Evolutionary conservation across 2,888 invertebrate species (phyloP), one percentile per base, ranked within the genome.

Genomic region (Apotomis betuletana): DNA sequence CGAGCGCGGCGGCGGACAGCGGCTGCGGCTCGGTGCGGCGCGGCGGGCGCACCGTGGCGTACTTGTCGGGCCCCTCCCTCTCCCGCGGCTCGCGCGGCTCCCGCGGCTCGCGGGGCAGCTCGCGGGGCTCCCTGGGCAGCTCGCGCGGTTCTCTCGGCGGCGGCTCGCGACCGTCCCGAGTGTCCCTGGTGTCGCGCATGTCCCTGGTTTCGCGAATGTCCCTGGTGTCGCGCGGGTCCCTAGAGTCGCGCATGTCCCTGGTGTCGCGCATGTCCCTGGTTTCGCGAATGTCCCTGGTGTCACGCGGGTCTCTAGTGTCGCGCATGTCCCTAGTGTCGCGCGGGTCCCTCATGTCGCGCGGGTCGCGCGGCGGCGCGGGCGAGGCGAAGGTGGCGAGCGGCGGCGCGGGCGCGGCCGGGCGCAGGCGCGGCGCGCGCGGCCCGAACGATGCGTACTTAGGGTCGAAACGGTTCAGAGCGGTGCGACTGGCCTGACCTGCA

Each of bases 391-490:
- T 86, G 77, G 83, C 87, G 74, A 88, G 87, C 67, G 87, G 86
- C 73, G 86, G 83, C 78, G 85, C 85, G 79, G 90, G 89, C 80
- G 89, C 89, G 83, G 89, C 85, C 83, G 87, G 88, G 77, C 91
- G 92, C 79, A 89, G 91, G 78, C 91, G 90, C 78, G 88, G 88
- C 76, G 90, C 91, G 83, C 92, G 92, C 77, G 93, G 93, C 57
- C 93, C 93, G 89, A 93, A 94, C 85, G 93, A 94, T 80, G 93
- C 93, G 87, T 93, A 94, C 85, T 95, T 95, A 85, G 90, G 94
- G 91, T 89, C 95, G 94, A 91, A 94, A 89, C 85, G 91, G 94
- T 94, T 94, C 93, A 94, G 93, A 91, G 86, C 88, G 83, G 86
- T 85, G 85, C 91, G 84, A 79, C 91, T 87, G 76, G 86, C 80